These are phyloP conservation scores for Brachionus paranguensis DNA, from an alignment of 1,140 invertebrate species.

Conservation along the genomic window DNA sequence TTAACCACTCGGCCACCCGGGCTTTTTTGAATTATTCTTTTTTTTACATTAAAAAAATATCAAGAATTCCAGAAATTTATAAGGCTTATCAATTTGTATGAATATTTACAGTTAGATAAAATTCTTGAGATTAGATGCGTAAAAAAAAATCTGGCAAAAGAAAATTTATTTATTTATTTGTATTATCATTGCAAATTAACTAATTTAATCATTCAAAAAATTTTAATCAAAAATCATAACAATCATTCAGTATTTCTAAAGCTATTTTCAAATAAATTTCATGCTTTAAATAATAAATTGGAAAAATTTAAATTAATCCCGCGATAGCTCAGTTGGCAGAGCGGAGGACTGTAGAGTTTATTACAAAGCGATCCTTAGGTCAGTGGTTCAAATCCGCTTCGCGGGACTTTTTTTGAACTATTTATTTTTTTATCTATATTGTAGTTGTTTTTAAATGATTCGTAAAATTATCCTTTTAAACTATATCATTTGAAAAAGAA, in stretches of 20 bases:
- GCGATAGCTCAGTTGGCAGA: constrained; percentile 38
- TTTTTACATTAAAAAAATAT: neutral
- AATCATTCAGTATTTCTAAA: too few relatives aligned
- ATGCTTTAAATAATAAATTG: neutral
- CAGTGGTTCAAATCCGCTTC: constrained; percentile 41
- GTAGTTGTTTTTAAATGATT: too few relatives aligned
- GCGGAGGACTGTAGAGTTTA: constrained; percentile 40
- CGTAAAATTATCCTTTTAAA: too few relatives aligned
- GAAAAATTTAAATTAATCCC: neutral
- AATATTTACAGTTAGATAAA: neutral
- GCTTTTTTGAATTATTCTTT: neutral
- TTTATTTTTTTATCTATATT: neutral
- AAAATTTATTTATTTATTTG: neutral
- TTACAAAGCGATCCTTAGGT: constrained; percentile 39
- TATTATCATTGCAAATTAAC: neutral
- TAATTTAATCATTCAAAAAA: neutral
- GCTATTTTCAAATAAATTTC: too few relatives aligned
- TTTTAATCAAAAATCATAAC: too few relatives aligned
- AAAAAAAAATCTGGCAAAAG: neutral
- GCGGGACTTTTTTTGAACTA: neutral
- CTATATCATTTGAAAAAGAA: too few relatives aligned
- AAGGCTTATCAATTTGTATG: neutral
- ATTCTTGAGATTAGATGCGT: neutral
- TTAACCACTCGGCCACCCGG: constrained; percentile 21
- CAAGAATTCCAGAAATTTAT: neutral